Conservation (phyloP, 2,113 vertebrate genomes). For the Balaeniceps rex region DNA sequence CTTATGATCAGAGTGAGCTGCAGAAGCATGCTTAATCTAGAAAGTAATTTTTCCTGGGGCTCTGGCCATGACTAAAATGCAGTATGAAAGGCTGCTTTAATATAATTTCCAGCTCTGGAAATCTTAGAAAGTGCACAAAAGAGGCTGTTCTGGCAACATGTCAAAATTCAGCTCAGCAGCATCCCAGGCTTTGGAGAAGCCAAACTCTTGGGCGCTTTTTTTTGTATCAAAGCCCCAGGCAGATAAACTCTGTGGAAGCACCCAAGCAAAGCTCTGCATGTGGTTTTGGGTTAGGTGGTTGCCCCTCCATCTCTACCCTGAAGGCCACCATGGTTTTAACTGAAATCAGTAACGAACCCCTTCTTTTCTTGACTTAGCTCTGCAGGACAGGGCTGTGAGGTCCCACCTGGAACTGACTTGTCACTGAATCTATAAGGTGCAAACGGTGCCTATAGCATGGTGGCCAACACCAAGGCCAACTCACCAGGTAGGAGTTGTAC, state of each 20-base stretch:
- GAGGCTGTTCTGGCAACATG: background rate
- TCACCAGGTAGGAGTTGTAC: constrained; percentile 89
- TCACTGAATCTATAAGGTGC: background rate
- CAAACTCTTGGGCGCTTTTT: background rate
- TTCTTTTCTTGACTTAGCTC: background rate
- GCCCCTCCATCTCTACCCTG: background rate
- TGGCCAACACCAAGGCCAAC: constrained; percentile 1
- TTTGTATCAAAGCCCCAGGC: background rate
- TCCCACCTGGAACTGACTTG: background rate
- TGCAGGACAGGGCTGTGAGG: background rate
- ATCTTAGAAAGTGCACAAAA: constrained; percentile 8
- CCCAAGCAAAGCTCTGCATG: background rate
- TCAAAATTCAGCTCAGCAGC: background rate
- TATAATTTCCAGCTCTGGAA: constrained; percentile 24
- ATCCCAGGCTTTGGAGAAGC: background rate
- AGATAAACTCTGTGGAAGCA: background rate
- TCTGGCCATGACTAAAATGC: background rate
- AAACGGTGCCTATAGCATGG: background rate
- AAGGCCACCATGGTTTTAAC: background rate
- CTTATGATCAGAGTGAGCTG: background rate
- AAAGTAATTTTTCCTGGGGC: background rate
- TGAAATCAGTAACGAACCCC: background rate
- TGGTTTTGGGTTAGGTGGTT: background rate
- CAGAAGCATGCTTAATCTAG: background rate
- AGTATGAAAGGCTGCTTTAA: background rate